Conservation (phyloP, 2,888 invertebrate genomes). For the Euclidia mi region DNA sequence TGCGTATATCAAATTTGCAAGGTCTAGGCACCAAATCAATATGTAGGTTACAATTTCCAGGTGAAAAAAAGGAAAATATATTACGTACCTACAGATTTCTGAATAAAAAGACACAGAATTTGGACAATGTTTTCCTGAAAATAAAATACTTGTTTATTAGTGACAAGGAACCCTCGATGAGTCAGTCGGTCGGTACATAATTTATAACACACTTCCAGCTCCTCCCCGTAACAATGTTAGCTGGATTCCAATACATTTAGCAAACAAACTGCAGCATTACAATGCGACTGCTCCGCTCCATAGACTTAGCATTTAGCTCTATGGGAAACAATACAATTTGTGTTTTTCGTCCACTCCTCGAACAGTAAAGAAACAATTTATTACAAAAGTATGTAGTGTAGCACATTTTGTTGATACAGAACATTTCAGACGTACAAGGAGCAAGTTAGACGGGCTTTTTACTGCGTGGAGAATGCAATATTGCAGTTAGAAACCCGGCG, state of each 20-base stretch:
- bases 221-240: conserved; percentile 25
- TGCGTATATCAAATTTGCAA: no score
- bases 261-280: conserved; percentile 26
- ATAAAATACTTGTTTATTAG: conserved; percentile 6
- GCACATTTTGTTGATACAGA: conserved; percentile 7
- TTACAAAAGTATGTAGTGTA: conserved; percentile 8
- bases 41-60: no score
- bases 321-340: conserved; percentile 19
- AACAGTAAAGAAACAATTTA: conserved; percentile 15
- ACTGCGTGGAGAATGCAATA: not conserved
- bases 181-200: conserved; percentile 12
- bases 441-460: not conserved
- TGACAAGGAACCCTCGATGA: conserved; percentile 8
- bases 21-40: no score
- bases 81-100: no score
- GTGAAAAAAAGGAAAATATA: no score
- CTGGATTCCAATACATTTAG: conserved; percentile 29
- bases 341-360: conserved; percentile 17
- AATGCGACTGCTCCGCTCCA: conserved; percentile 19
- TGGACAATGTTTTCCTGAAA: no score
- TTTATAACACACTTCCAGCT: conserved; percentile 26
- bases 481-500: not conserved
- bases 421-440: conserved; percentile 18
- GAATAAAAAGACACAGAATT: not conserved
- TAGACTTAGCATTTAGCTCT: conserved; percentile 21